These are phyloP conservation scores for Gallinago stenura DNA, from an alignment of 2,797 vertebrate genomes.

Conservation along the genomic window DNA sequence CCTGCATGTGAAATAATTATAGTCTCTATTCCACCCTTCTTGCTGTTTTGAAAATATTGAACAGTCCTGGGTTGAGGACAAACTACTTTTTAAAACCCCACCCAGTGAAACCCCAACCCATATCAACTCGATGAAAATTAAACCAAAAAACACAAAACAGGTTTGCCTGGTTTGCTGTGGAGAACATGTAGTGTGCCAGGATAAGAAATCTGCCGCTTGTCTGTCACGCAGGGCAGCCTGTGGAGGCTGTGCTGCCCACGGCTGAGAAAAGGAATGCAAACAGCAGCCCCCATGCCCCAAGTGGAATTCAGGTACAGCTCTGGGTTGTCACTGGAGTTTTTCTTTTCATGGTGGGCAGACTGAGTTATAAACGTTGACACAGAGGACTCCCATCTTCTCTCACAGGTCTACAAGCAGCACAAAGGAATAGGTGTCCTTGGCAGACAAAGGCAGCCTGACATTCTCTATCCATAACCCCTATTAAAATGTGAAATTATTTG, in stretches of 20 bases:
- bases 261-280: not conserved
- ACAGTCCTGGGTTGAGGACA: not conserved
- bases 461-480: not conserved
- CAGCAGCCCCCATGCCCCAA: not conserved
- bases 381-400: not conserved
- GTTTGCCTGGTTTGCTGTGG: not conserved
- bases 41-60: slow-evolving; percentile 1
- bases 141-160: not conserved
- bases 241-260: not conserved
- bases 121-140: not conserved
- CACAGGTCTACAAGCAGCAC: not conserved
- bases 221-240: not conserved
- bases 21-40: not conserved
- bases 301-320: not conserved
- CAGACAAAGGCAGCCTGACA: not conserved
- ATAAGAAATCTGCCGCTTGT: not conserved
- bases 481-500: not conserved
- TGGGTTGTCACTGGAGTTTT: not conserved
- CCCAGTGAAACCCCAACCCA: not conserved
- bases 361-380: not conserved
- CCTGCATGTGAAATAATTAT: not conserved
- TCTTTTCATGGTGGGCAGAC: not conserved
- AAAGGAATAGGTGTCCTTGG: not conserved
- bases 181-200: not conserved
- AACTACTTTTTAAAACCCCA: not conserved